Conservation (phyloP, 2,797 vertebrate species). For the Nannoperca obscura region DNA sequence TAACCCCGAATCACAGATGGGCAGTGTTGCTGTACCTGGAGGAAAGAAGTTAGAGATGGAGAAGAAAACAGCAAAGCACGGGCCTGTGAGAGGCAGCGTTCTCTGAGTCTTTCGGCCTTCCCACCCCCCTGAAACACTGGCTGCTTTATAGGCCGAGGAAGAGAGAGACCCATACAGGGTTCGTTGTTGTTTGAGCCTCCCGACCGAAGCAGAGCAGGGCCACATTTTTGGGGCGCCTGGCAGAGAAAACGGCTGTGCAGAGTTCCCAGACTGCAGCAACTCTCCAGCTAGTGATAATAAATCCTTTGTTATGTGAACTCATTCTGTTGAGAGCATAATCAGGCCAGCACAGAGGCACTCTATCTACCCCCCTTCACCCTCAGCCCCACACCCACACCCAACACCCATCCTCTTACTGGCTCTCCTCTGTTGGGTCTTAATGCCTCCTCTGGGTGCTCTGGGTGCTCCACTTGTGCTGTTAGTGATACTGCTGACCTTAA, state of each 20-base stretch:
- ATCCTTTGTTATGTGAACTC: constrained; percentile 78
- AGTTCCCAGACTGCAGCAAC: constrained; percentile 71
- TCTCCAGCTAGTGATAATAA: constrained; percentile 76
- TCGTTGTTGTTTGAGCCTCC: constrained; percentile 62
- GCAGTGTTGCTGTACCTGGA: constrained; percentile 26
- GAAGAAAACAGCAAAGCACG: neutral
- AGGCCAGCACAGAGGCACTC: constrained; percentile 71
- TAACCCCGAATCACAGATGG: neutral
- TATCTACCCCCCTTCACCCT: constrained; percentile 28
- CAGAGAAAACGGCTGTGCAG: constrained; percentile 49
- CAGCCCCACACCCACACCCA: constrained; percentile 6
- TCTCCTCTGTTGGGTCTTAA: constrained; percentile 22
- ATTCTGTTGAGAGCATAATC: constrained; percentile 76
- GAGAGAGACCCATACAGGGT: constrained; percentile 49
- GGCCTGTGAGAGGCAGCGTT: constrained; percentile 10
- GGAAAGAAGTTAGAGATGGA: neutral
- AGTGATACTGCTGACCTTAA: constrained; percentile 42
- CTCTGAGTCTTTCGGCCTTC: constrained; percentile 22
- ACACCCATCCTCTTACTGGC: constrained; percentile 21
- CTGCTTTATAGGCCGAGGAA: constrained; percentile 48
- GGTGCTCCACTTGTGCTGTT: constrained; percentile 33
- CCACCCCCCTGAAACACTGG: constrained; percentile 63
- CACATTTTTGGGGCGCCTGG: constrained; percentile 63
- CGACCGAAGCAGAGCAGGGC: constrained; percentile 55
- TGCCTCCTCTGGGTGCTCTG: constrained; percentile 36